These are phyloP conservation scores for Micropoecilia bifurca DNA, from an alignment of 2,797 vertebrate species.

Conservation along the genomic window DNA sequence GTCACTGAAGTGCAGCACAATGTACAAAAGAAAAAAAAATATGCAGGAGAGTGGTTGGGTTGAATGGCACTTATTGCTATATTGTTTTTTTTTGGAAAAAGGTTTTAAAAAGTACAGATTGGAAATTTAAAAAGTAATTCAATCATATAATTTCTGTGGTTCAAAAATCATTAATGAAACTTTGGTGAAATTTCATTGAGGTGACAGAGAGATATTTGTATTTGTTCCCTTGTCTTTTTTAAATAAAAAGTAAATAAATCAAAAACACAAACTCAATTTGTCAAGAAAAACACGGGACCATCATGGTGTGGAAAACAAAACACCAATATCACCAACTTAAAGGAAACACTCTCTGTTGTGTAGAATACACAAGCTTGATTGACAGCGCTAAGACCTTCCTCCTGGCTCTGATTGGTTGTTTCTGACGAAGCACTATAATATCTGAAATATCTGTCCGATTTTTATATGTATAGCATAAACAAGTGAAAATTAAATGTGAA, in stretches of 20 bases:
- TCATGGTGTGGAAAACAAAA: no score
- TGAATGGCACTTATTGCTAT: not conserved
- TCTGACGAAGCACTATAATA: no score
- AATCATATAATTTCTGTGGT: not conserved
- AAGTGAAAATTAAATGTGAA: not conserved
- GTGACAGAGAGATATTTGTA: not conserved
- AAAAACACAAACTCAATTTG: not conserved
- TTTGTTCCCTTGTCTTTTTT: no score
- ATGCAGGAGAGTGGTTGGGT: not conserved
- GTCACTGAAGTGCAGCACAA: not conserved
- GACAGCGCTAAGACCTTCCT: no score
- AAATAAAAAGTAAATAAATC: no score
- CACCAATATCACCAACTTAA: no score
- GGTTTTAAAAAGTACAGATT: not conserved
- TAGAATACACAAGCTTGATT: no score
- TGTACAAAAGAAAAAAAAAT: not conserved
- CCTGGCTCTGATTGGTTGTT: no score
- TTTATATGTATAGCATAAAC: not conserved
- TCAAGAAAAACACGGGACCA: no score
- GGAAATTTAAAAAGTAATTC: not conserved
- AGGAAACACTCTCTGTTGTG: no score
- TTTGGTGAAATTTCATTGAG: not conserved
- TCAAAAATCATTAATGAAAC: not conserved
- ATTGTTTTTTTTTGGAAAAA: not conserved
- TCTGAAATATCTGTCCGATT: no score